These are phyloP conservation scores for Eubasilissa regina DNA, from an alignment of 1,140 invertebrate genomes.

Conservation along the genomic window DNA sequence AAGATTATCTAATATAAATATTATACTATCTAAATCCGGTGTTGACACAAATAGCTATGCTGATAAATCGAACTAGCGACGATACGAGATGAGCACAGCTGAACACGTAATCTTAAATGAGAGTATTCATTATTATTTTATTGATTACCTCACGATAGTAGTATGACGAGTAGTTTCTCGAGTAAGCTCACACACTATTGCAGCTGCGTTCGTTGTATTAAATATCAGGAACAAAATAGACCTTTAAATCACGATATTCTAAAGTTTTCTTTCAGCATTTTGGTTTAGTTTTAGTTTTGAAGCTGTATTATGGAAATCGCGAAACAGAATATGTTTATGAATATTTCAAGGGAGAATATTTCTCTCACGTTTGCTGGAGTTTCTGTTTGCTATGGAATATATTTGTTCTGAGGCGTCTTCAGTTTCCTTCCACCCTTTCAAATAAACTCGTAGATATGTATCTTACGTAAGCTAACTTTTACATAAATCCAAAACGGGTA, in stretches of 20 bases:
- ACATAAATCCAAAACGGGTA: too few relatives aligned
- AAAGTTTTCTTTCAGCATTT: constrained; percentile 3
- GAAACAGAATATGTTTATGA: constrained; percentile 42
- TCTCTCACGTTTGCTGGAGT: constrained; percentile 31
- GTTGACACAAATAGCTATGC: constrained; percentile 2
- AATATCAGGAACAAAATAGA: not conserved
- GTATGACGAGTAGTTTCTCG: too few relatives aligned
- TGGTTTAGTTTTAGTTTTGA: constrained; percentile 28
- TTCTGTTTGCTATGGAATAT: constrained; percentile 41
- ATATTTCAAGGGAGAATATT: constrained; percentile 31
- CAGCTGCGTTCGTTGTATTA: not conserved
- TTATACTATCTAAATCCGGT: constrained; percentile 22
- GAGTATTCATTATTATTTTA: too few relatives aligned
- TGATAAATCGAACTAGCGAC: not conserved
- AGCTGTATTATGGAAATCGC: constrained; percentile 28
- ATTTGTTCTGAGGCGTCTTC: constrained; percentile 37
- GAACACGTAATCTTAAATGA: not conserved
- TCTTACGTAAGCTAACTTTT: not conserved
- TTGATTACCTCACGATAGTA: too few relatives aligned
- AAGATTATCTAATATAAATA: constrained; percentile 16
- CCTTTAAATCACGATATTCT: not conserved
- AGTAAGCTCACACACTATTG: too few relatives aligned
- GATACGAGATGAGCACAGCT: not conserved
- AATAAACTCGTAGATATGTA: not conserved
- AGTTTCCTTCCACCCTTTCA: not conserved